Percentiles rank a stretch among this genome's conserved stretches.
phyloP scores from a whole-genome alignment of 2,113 vertebrate species.

The Mobula birostris region DNA sequence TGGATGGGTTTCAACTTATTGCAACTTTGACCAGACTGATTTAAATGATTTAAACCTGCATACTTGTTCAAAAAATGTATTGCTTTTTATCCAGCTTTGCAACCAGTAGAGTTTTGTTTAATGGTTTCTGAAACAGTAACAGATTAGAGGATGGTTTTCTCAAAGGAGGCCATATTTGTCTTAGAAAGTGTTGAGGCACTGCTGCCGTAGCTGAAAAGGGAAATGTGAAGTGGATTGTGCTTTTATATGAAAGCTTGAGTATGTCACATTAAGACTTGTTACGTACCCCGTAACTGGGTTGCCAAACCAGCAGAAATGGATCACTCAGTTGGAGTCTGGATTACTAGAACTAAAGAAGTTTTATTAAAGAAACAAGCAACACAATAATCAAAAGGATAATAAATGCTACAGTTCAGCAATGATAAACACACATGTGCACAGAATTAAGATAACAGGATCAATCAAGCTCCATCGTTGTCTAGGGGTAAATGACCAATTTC shows the following conservation, averaged over 20 bases:
- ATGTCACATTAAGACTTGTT: background rate
- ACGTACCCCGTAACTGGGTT: too few relatives aligned
- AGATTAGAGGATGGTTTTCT: background rate
- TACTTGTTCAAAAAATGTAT: background rate
- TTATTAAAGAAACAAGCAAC: too few relatives aligned
- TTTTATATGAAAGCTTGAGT: background rate
- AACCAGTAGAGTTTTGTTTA: background rate
- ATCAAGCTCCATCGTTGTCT: too few relatives aligned
- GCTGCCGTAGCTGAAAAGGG: background rate
- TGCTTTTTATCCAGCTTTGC: background rate
- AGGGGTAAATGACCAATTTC: too few relatives aligned
- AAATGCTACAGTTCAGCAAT: too few relatives aligned
- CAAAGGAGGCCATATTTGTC: background rate
- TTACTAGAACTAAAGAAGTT: too few relatives aligned
- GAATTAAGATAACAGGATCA: too few relatives aligned
- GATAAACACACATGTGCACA: too few relatives aligned
- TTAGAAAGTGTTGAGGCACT: background rate
- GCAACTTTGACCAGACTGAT: background rate
- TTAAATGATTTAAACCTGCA: background rate
- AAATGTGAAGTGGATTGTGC: background rate
- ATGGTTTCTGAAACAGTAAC: background rate
- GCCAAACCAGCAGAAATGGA: too few relatives aligned
- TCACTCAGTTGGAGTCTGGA: too few relatives aligned
- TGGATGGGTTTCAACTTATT: background rate
- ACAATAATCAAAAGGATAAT: too few relatives aligned